Conservation (phyloP, 2,113 vertebrate species). For the Anolis carolinensis region DNA sequence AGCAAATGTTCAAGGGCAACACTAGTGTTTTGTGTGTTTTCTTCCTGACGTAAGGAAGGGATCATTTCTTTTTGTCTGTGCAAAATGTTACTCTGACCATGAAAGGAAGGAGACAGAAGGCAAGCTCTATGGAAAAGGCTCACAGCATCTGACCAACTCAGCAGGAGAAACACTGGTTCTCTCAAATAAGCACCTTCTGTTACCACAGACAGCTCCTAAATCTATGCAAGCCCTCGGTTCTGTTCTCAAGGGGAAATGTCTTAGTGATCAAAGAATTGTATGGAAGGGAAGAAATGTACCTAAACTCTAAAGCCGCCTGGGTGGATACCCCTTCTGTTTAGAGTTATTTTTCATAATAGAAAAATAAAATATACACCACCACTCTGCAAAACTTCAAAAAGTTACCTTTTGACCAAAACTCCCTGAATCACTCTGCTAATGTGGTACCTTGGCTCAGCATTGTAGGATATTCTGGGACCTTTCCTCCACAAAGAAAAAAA, state of each 20-base stretch:
- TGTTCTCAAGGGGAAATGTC: conserved; percentile 37
- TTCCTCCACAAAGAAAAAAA: too few species aligned
- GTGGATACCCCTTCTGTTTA: conserved; percentile 46
- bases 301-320: conserved; percentile 43
- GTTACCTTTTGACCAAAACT: too few species aligned
- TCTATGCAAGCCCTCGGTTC: conserved; percentile 33
- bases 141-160: conserved; percentile 71
- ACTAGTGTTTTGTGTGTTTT: conserved; percentile 53
- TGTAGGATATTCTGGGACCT: too few species aligned
- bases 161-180: conserved; percentile 67
- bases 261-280: conserved; percentile 33
- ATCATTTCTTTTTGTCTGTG: conserved; percentile 77
- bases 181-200: conserved; percentile 63
- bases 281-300: conserved; percentile 47
- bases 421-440: too few species aligned
- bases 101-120: conserved; percentile 78
- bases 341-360: conserved; percentile 36
- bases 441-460: too few species aligned
- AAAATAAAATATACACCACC: not conserved
- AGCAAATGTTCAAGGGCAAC: conserved; percentile 72
- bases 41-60: conserved; percentile 73
- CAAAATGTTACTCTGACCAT: conserved; percentile 74
- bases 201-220: conserved; percentile 56
- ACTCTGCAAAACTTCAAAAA: not conserved
- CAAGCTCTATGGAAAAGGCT: conserved; percentile 69